Percentiles rank a stretch among this genome's conserved stretches.
Evolutionary conservation across 1,140 invertebrate species (phyloP).

Genomic region (Hypothenemus hampei): DNA sequence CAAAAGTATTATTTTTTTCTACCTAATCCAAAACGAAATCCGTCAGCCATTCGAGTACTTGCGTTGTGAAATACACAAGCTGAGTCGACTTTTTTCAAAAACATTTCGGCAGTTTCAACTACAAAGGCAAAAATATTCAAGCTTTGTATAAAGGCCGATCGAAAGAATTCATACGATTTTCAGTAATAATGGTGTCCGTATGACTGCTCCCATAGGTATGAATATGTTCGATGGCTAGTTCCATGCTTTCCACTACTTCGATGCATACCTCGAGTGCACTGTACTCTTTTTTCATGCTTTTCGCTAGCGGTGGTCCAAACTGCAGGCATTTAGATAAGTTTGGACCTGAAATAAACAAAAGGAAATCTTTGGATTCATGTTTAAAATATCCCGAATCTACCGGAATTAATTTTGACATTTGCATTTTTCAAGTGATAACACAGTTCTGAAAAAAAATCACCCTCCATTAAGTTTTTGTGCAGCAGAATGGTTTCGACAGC

Average conservation of each 20-base stretch:
- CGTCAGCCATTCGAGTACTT: constrained; percentile 94
- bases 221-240: constrained; percentile 91
- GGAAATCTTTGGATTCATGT: not conserved
- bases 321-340: constrained; percentile 53
- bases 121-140: constrained; percentile 15
- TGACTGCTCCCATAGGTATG: constrained; percentile 93
- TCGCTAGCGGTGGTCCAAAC: constrained; percentile 89
- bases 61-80: constrained; percentile 98
- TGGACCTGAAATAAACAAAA: constrained; percentile 55
- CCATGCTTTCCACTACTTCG: constrained; percentile 83
- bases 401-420: constrained; percentile 63
- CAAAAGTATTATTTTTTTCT: not conserved
- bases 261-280: constrained; percentile 88
- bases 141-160: not conserved
- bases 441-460: constrained; percentile 77
- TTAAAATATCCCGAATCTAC: not conserved
- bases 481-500: constrained; percentile 96
- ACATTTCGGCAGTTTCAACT: constrained; percentile 55
- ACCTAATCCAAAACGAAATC: constrained; percentile 89
- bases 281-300: constrained; percentile 88
- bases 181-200: constrained; percentile 95
- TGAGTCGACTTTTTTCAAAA: constrained; percentile 86
- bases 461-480: constrained; percentile 76
- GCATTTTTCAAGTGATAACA: constrained; percentile 89
- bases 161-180: constrained; percentile 61